phyloP scores from a whole-genome alignment of 2,888 invertebrate genomes.

The Synergus umbraculus region DNA sequence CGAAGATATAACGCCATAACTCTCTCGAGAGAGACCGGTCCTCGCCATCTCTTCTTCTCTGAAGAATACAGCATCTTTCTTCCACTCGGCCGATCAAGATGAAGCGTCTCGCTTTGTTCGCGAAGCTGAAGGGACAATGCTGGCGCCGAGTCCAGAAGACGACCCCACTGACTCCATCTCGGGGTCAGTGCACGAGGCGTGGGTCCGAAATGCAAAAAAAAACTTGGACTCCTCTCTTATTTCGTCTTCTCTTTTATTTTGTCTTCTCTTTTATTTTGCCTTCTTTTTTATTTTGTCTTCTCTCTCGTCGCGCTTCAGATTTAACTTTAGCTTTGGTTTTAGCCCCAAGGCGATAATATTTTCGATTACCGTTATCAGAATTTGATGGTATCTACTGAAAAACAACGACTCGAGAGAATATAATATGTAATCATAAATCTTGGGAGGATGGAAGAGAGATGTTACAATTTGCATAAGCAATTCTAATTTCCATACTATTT shows the following conservation, averaged over 20 bases:
- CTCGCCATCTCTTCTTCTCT: slow-evolving; percentile 19
- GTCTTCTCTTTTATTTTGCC: not conserved
- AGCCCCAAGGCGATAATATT: not conserved
- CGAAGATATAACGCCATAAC: slow-evolving; percentile 42
- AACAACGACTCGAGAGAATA: no score
- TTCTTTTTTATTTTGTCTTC: not conserved
- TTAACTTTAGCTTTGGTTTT: no score
- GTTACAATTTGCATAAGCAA: not conserved
- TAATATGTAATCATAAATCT: no score
- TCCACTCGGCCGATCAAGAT: slow-evolving; percentile 29
- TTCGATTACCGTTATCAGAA: not conserved
- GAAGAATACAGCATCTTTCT: slow-evolving; percentile 30
- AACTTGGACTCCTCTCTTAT: not conserved
- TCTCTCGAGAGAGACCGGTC: slow-evolving; percentile 42
- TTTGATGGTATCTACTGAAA: not conserved
- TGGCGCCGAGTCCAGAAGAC: slow-evolving; percentile 57
- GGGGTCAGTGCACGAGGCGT: slow-evolving; percentile 53
- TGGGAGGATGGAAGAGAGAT: not conserved
- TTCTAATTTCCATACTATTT: not conserved
- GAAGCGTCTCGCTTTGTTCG: slow-evolving; percentile 50
- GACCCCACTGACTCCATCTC: slow-evolving; percentile 50
- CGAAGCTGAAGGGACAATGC: slow-evolving; percentile 55
- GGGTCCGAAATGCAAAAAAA: not conserved
- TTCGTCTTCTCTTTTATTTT: not conserved
- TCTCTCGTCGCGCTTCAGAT: not conserved